Conservation (phyloP, 53 echinoderm and acorn worm species). For the Actinopyga echinites region DNA sequence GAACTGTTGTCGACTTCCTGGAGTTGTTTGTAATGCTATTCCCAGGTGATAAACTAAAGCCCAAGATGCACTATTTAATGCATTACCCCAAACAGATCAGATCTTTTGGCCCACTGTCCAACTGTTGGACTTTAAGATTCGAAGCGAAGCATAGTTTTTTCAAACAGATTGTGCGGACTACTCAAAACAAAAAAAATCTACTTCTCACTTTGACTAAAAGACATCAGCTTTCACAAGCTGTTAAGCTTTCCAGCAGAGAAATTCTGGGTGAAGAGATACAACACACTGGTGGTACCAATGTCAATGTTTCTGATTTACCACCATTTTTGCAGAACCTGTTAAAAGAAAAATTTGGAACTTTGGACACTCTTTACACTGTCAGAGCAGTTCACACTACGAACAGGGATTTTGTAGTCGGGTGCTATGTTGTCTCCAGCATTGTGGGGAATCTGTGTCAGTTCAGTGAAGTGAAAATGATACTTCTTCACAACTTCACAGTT, state of each 20-base stretch:
- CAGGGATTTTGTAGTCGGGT: neutral
- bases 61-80: constrained; percentile 39
- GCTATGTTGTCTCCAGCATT: neutral
- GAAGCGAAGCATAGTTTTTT: constrained; percentile 36
- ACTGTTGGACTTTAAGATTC: constrained; percentile 47
- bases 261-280: neutral
- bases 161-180: constrained; percentile 24
- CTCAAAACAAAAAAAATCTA: constrained; percentile 38
- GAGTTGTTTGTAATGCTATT: neutral
- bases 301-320: too few species aligned
- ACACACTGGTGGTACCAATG: neutral
- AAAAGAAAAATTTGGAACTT: too few species aligned
- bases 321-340: too few species aligned
- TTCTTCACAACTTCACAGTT: neutral
- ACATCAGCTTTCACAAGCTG: neutral
- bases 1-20: neutral
- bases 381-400: neutral
- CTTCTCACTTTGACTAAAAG: neutral
- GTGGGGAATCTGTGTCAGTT: neutral
- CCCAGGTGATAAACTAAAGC: constrained; percentile 31
- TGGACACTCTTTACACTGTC: neutral
- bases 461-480: constrained; percentile 7
- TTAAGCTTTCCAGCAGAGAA: neutral
- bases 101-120: constrained; percentile 13
- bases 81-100: constrained; percentile 25